Evolutionary conservation across 2,113 vertebrate species (phyloP).

Genomic region (Cisticola juncidis): DNA sequence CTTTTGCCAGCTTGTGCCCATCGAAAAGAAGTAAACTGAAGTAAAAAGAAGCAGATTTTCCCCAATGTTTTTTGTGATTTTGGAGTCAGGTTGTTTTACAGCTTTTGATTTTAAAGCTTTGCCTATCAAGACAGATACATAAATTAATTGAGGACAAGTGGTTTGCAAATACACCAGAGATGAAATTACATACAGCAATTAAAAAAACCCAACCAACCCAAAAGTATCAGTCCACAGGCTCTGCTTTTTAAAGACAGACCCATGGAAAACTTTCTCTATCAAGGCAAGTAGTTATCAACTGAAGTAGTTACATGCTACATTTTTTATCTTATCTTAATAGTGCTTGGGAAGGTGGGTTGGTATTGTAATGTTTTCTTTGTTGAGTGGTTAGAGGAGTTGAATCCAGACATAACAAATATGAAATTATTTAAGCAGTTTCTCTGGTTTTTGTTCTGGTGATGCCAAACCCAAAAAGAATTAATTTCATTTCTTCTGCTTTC

Average conservation of each 20-base stretch:
- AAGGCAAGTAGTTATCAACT: background rate
- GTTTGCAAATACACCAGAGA: background rate
- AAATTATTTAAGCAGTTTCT: background rate
- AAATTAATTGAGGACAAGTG: background rate
- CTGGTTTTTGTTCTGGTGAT: background rate
- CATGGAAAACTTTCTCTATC: background rate
- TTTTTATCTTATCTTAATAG: background rate
- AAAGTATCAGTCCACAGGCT: background rate
- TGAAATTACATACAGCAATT: background rate
- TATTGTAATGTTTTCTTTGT: background rate
- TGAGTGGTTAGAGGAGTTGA: background rate
- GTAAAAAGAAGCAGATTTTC: background rate
- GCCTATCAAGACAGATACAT: background rate
- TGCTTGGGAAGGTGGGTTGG: background rate
- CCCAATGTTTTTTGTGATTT: background rate
- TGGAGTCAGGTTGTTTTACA: background rate
- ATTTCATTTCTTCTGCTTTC: background rate
- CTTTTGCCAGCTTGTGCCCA: conserved; percentile 7
- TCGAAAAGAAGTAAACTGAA: background rate
- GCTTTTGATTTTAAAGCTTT: background rate
- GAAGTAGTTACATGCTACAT: background rate
- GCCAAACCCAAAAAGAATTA: background rate
- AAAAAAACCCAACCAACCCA: background rate
- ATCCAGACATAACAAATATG: background rate
- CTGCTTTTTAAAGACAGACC: background rate